A percentile compares a stretch with the other conserved stretches of the same genome.
phyloP scores from a whole-genome alignment of 2,113 vertebrate species.

The Anthoscopus minutus region DNA sequence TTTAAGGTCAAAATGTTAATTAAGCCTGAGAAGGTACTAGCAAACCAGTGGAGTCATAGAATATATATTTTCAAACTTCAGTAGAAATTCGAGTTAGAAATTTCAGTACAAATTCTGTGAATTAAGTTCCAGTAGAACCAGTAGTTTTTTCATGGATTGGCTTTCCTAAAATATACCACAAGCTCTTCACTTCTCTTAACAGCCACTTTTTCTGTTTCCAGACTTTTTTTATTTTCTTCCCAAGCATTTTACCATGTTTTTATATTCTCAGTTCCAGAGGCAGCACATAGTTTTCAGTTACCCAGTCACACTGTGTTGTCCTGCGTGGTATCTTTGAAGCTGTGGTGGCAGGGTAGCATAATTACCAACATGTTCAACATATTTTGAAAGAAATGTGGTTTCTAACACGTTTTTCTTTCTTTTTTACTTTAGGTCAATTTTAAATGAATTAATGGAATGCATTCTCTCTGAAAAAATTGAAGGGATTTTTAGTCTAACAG shows the following conservation, averaged over 20 bases:
- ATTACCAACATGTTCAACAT: neutral
- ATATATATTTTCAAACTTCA: neutral
- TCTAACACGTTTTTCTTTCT: neutral
- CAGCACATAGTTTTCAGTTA: neutral
- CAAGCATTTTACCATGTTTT: neutral
- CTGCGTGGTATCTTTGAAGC: neutral
- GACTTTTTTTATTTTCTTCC: neutral
- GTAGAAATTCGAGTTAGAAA: neutral
- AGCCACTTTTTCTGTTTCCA: neutral
- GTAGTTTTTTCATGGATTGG: neutral
- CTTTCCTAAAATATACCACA: neutral
- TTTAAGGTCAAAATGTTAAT: neutral
- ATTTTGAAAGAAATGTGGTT: neutral
- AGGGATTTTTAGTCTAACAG: slow-evolving; percentile 77
- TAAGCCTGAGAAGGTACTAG: neutral
- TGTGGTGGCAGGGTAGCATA: neutral
- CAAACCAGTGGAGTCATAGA: neutral
- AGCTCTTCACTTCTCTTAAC: neutral
- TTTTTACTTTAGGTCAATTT: slow-evolving; percentile 76
- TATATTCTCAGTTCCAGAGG: neutral
- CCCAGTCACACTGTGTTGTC: neutral
- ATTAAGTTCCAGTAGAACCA: neutral
- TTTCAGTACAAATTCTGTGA: neutral
- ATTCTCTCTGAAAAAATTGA: slow-evolving; percentile 78
- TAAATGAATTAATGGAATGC: slow-evolving; percentile 74